Base-by-base conservation (phyloP, 2,888 invertebrate species). In the Patella ulyssiponensis region DNA sequence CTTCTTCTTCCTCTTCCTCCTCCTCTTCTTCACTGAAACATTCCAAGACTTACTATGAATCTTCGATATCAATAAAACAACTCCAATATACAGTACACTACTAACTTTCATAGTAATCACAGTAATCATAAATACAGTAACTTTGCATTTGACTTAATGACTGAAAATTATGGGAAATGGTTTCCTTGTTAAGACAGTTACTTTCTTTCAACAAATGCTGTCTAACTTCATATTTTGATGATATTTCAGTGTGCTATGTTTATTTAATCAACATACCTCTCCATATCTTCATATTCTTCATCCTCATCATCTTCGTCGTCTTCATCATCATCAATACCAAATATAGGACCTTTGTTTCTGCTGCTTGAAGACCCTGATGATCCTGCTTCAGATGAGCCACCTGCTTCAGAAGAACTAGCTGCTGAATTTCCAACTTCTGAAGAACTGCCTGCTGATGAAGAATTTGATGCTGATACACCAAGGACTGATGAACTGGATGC, bases 211-310 rank as follows among this genome's bases (percentile, higher is more conserved):
- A 9, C 9, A 44, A 44, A 44, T 44, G 9, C 44, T 44, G 7
- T 44, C 44, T 44, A 44, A 44, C 9, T 44, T 44, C 9, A 44
- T 44, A 44, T 44, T 9, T 44, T 44, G 44, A 44, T 9, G 44
- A 7, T 9, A 9, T 44, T 44, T 44, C 9, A 44, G 7, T 44
- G 44, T 7, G 0, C 44, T 44, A 44, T 44, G 9, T 9, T 7
- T 44, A 44, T 44, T 44, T 44, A 44, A 44, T 44, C 44, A 44
- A 12, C 64, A 2, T 64, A 64, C 92, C 51, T 85, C 83, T 17
- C 84, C 84, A 64, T 93, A 88, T 15, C 83, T 83, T 58, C 92
- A 74, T 92, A 92, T 70, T 91, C 90, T 71, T 91, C 91, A 12
- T 91, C 92, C 9, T 93, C 92, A 12, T 92, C 91, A 15, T 58